phyloP scores from a whole-genome alignment of 92 coral and sea anemone genomes.

The Zoanthus solanderi region DNA sequence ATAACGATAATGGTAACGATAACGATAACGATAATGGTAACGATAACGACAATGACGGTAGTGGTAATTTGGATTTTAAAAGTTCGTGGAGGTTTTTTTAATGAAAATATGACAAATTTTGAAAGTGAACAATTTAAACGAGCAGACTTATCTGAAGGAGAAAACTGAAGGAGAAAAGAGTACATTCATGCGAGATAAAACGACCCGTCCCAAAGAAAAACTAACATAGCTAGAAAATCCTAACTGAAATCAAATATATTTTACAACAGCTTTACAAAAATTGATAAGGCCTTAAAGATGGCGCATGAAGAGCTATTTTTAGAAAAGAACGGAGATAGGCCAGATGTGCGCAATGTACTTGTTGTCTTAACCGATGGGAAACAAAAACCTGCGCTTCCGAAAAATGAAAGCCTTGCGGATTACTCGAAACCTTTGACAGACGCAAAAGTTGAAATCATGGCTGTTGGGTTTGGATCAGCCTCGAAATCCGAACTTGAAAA shows the following conservation, averaged over 20 bases:
- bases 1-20: too few species aligned
- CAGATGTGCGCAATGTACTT: not conserved
- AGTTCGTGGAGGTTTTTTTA: too few species aligned
- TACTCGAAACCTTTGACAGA: not conserved
- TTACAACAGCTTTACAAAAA: not conserved
- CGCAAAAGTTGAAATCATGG: not conserved
- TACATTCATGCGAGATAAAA: too few species aligned
- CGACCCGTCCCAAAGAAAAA: too few species aligned
- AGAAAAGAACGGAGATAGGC: not conserved
- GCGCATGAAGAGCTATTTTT: not conserved
- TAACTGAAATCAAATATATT: not conserved
- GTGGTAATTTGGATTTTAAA: too few species aligned
- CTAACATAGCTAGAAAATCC: too few species aligned
- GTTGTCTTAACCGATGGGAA: constrained; percentile 2
- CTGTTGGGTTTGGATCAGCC: not conserved
- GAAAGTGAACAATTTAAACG: too few species aligned
- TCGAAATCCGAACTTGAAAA: not conserved
- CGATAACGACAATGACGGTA: too few species aligned
- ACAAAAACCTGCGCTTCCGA: not conserved
- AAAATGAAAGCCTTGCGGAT: not conserved
- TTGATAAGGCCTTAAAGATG: not conserved
- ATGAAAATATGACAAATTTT: too few species aligned
- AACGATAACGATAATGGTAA: too few species aligned
- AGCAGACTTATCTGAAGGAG: too few species aligned
- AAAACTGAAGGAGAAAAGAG: too few species aligned